These are phyloP conservation scores for Periophthalmus magnuspinnatus DNA, from an alignment of 2,797 vertebrate genomes.

Conservation along the genomic window DNA sequence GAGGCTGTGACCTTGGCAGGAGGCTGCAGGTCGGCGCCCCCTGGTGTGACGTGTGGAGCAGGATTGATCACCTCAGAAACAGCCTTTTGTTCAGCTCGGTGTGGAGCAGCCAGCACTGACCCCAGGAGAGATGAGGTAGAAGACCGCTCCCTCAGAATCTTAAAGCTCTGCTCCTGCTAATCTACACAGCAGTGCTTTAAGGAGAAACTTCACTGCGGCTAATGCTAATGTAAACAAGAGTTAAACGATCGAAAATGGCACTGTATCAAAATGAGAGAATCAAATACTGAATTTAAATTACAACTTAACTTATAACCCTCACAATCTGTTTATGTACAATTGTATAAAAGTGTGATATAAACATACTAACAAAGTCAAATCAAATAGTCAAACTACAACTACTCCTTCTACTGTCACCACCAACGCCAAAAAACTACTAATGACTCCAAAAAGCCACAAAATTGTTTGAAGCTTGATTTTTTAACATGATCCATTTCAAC, in stretches of 20 bases:
- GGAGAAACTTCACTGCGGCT: constrained; percentile 6
- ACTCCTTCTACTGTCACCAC: neutral
- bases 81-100: constrained; percentile 59
- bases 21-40: constrained; percentile 14
- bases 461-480: neutral
- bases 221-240: constrained; percentile 12
- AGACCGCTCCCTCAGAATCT: constrained; percentile 45
- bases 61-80: constrained; percentile 68
- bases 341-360: neutral
- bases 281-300: too few species aligned
- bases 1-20: constrained; percentile 49
- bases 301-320: too few species aligned
- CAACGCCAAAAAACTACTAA: neutral
- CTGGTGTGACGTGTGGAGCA: constrained; percentile 49
- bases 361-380: neutral
- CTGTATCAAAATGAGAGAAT: too few species aligned
- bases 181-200: constrained; percentile 36
- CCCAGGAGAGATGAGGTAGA: constrained; percentile 50
- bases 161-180: constrained; percentile 41
- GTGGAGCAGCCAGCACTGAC: constrained; percentile 50
- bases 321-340: too few species aligned
- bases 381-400: neutral
- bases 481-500: neutral
- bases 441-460: neutral
- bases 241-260: neutral